phyloP scores from a whole-genome alignment of 2,888 invertebrate genomes.

The Amphipyra berbera region DNA sequence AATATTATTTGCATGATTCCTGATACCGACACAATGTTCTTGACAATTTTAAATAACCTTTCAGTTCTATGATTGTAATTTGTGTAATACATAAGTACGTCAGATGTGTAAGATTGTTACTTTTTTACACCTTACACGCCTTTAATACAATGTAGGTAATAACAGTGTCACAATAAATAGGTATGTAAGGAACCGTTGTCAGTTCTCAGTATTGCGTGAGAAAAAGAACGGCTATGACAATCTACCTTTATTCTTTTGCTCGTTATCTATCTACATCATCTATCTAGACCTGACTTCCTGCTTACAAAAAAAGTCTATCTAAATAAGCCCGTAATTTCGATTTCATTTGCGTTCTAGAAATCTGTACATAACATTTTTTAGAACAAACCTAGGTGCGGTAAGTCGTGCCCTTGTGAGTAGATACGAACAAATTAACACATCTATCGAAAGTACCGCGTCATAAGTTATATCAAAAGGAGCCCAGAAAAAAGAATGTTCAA shows the following conservation, averaged over 20 bases:
- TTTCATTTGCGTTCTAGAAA: slow-evolving; percentile 24
- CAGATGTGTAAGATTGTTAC: not conserved
- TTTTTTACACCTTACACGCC: slow-evolving; percentile 1
- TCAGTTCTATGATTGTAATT: too few species aligned
- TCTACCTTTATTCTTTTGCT: slow-evolving; percentile 7
- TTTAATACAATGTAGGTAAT: slow-evolving; percentile 13
- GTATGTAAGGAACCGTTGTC: slow-evolving; percentile 24
- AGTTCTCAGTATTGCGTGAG: slow-evolving; percentile 30
- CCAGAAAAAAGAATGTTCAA: slow-evolving; percentile 77
- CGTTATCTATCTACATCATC: slow-evolving; percentile 15
- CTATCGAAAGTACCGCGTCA: slow-evolving; percentile 68
- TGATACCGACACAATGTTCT: too few species aligned
- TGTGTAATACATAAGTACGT: too few species aligned
- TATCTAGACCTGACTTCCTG: not conserved
- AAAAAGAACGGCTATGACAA: slow-evolving; percentile 33
- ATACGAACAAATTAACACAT: slow-evolving; percentile 67
- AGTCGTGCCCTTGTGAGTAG: slow-evolving; percentile 51
- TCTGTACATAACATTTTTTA: not conserved
- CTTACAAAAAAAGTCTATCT: too few species aligned
- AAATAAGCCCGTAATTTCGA: slow-evolving; percentile 1
- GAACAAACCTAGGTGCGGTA: slow-evolving; percentile 30
- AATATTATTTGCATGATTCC: too few species aligned
- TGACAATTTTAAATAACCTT: too few species aligned
- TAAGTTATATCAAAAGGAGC: slow-evolving; percentile 64
- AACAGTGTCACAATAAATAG: slow-evolving; percentile 21